phyloP scores from a whole-genome alignment of 2,113 vertebrate genomes.

The Thalassoma bifasciatum region DNA sequence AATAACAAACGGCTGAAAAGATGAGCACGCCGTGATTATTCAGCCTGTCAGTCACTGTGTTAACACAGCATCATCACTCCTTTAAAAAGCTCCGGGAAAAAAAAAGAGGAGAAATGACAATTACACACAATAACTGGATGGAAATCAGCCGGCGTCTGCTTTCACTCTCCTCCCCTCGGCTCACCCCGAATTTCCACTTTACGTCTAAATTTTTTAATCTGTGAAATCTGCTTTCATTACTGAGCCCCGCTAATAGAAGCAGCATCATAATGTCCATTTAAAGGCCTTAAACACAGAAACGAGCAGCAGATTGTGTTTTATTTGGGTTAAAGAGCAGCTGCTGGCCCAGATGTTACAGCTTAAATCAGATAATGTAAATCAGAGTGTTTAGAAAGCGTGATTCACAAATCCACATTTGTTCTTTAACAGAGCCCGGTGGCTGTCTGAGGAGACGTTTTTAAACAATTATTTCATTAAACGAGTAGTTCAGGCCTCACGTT shows the following conservation, averaged over 20 bases:
- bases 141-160: background rate
- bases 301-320: constrained; percentile 29
- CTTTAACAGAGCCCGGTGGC: no score
- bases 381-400: background rate
- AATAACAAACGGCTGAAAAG: background rate
- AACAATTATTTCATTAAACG: no score
- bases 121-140: background rate
- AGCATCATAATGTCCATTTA: constrained; percentile 7
- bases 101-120: background rate
- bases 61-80: background rate
- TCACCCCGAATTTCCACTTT: background rate
- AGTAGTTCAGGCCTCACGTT: no score
- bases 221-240: constrained; percentile 26
- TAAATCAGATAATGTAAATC: constrained; percentile 22
- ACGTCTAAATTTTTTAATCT: constrained; percentile 26
- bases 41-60: background rate
- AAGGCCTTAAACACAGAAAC: constrained; percentile 28
- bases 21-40: background rate
- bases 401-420: background rate
- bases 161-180: fast-evolving
- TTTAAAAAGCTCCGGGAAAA: background rate
- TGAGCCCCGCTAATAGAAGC: constrained; percentile 4
- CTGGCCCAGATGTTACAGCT: constrained; percentile 37
- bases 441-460: no score
- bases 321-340: constrained; percentile 27